These are phyloP conservation scores for Mylabris phalerata DNA, from an alignment of 1,140 invertebrate species.

Conservation along the genomic window DNA sequence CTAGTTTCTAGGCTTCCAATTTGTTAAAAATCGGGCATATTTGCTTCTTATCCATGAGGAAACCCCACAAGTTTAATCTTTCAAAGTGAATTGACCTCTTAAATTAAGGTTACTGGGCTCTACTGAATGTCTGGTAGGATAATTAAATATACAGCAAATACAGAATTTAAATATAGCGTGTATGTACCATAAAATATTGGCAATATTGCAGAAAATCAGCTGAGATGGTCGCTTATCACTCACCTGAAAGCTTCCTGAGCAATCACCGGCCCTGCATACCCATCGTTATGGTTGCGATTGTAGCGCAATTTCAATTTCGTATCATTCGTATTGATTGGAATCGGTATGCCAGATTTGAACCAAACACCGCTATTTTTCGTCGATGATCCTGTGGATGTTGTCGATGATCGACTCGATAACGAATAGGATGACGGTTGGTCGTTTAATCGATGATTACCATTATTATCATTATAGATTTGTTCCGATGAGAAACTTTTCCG, in stretches of 20 bases:
- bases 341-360: constrained; percentile 35
- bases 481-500: constrained; percentile 39
- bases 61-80: too few relatives aligned
- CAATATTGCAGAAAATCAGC: too few relatives aligned
- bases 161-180: too few relatives aligned
- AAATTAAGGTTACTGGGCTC: too few relatives aligned
- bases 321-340: constrained; percentile 29
- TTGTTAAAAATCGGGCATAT: too few relatives aligned
- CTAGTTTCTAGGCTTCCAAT: too few relatives aligned
- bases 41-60: too few relatives aligned
- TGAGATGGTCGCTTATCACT: too few relatives aligned
- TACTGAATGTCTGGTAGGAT: too few relatives aligned
- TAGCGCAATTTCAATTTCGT: constrained; percentile 25
- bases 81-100: too few relatives aligned
- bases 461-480: constrained; percentile 25
- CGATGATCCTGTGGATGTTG: constrained; percentile 34
- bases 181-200: too few relatives aligned
- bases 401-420: constrained; percentile 30
- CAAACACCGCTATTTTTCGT: constrained; percentile 29
- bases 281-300: not conserved
- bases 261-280: constrained; percentile 13
- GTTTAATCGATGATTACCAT: constrained; percentile 2
- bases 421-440: constrained; percentile 20
- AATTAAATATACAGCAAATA: too few relatives aligned
- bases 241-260: constrained; percentile 5